Percentiles rank a stretch among this genome's conserved stretches.
phyloP scores from a whole-genome alignment of 2,797 vertebrate genomes.

The Propithecus deckenii region DNA sequence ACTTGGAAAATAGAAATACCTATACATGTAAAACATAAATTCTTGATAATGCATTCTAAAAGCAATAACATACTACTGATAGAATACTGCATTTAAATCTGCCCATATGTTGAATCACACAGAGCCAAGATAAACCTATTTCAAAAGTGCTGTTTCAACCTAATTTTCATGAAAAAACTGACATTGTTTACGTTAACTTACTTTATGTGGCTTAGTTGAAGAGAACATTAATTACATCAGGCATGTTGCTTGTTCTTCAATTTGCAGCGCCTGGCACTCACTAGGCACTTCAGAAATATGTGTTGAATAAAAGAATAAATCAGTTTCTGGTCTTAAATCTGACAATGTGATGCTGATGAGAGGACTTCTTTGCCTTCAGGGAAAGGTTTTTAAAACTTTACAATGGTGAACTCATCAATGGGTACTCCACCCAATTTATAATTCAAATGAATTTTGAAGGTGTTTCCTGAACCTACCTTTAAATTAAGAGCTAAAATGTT shows the following conservation, averaged over 20 bases:
- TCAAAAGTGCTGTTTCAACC: background rate
- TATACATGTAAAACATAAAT: background rate
- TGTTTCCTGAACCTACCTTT: background rate
- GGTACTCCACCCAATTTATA: background rate
- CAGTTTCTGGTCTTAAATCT: slow-evolving; percentile 16
- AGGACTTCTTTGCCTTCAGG: background rate
- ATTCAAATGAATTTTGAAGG: background rate
- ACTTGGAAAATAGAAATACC: background rate
- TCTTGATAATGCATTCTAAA: background rate
- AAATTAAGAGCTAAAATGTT: background rate
- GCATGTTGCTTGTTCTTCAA: background rate
- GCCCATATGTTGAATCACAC: background rate
- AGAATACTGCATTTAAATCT: background rate
- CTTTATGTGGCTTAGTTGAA: background rate
- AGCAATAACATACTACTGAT: background rate
- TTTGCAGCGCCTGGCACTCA: background rate
- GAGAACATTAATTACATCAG: background rate
- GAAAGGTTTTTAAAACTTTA: background rate
- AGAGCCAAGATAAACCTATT: background rate
- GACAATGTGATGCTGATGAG: background rate
- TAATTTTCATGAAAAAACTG: background rate
- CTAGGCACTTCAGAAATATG: background rate
- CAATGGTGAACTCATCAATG: background rate
- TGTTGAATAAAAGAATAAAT: background rate
- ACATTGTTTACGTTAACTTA: background rate